These are phyloP conservation scores for Bombus superbus DNA, from an alignment of 1,140 invertebrate species.

Conservation along the genomic window DNA sequence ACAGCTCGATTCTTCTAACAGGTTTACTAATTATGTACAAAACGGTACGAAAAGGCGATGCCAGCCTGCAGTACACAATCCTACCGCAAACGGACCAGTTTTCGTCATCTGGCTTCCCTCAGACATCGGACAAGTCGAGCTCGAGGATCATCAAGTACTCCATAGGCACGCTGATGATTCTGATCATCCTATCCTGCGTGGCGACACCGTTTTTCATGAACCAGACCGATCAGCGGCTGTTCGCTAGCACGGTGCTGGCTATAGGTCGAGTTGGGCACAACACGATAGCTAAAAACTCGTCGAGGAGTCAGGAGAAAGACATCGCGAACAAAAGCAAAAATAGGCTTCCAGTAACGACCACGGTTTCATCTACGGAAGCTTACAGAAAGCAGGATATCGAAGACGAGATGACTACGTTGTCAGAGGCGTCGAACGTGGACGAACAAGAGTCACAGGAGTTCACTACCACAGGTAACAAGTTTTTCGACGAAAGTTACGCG, in stretches of 20 bases:
- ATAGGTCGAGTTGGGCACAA: slow-evolving; percentile 59
- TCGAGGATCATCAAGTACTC: slow-evolving; percentile 62
- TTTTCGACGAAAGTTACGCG: not conserved
- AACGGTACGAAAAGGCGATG: slow-evolving; percentile 88
- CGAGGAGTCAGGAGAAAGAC: slow-evolving; percentile 50
- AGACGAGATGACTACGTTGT: slow-evolving; percentile 18
- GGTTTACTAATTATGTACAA: slow-evolving; percentile 85
- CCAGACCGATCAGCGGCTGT: slow-evolving; percentile 67
- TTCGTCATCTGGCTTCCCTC: slow-evolving; percentile 81
- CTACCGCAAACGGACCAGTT: slow-evolving; percentile 88
- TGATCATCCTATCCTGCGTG: slow-evolving; percentile 65
- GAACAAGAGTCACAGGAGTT: slow-evolving; percentile 22
- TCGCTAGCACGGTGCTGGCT: slow-evolving; percentile 63
- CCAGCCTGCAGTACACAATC: slow-evolving; percentile 89
- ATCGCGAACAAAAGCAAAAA: slow-evolving; percentile 47
- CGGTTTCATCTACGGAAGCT: slow-evolving; percentile 24
- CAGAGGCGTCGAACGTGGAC: slow-evolving; percentile 1
- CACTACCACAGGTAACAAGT: slow-evolving; percentile 39
- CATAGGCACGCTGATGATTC: slow-evolving; percentile 57
- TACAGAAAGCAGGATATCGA: slow-evolving; percentile 46
- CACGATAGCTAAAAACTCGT: slow-evolving; percentile 37
- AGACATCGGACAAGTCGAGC: slow-evolving; percentile 41
- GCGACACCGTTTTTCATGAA: slow-evolving; percentile 67
- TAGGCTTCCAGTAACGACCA: slow-evolving; percentile 20
- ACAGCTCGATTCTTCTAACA: slow-evolving; percentile 9